These are phyloP conservation scores for Drosophila oshimai DNA, from an alignment of 1,140 invertebrate genomes.

Conservation along the genomic window DNA sequence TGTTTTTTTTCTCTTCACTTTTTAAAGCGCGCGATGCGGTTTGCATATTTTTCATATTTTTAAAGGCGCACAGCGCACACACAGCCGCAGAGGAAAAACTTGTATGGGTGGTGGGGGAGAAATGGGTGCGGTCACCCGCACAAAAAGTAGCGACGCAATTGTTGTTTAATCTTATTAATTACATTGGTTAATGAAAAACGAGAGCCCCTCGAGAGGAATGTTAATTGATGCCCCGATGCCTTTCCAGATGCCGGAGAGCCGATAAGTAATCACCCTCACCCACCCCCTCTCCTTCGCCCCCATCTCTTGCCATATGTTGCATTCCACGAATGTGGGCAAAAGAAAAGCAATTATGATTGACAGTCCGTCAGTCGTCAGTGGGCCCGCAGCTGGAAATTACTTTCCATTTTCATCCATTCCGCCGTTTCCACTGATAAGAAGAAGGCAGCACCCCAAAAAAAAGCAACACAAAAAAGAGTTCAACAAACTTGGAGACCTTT, in stretches of 20 bases:
- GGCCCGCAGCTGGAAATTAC: conserved; percentile 45
- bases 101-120: conserved; percentile 24
- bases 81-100: conserved; percentile 23
- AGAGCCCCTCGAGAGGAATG: conserved; percentile 50
- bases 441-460: conserved; percentile 10
- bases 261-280: conserved; percentile 18
- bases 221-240: conserved; percentile 76
- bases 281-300: conserved; percentile 3
- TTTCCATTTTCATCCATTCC: conserved; percentile 61
- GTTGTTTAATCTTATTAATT: conserved; percentile 81
- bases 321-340: conserved; percentile 22
- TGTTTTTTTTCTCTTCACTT: conserved; percentile 18
- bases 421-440: conserved; percentile 60
- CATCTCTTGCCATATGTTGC: conserved; percentile 66
- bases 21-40: conserved; percentile 68
- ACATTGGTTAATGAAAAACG: conserved; percentile 73
- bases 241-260: conserved; percentile 41
- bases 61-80: conserved; percentile 19
- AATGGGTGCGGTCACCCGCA: conserved; percentile 73
- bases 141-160: conserved; percentile 59
- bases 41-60: conserved; percentile 76
- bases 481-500: conserved; percentile 68
- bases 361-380: conserved; percentile 62
- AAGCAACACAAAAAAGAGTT: conserved; percentile 34
- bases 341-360: conserved; percentile 71